A percentile compares a stretch with the other conserved stretches of the same genome.
These are phyloP conservation scores for Apostichopus californicus DNA, from an alignment of 35 echinoderm and acorn worm species.

Conservation along the genomic window DNA sequence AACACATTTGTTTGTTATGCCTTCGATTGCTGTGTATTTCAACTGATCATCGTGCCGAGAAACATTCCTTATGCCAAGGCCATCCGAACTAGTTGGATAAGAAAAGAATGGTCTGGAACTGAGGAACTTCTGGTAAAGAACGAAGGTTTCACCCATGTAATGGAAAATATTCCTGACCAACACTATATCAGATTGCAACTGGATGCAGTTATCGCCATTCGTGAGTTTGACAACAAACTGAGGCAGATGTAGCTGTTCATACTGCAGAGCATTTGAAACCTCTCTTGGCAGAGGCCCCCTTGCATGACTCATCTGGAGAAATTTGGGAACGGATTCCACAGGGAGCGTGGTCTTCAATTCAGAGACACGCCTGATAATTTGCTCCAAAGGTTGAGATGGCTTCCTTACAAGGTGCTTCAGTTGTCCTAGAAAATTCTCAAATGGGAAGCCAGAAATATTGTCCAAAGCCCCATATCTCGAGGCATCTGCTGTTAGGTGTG, in stretches of 20 bases:
- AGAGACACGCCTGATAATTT: slow-evolving; percentile 18
- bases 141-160: neutral
- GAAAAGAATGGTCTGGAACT: neutral
- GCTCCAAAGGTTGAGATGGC: neutral
- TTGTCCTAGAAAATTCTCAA: slow-evolving; percentile 5
- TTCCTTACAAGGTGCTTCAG: neutral
- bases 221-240: neutral
- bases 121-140: neutral
- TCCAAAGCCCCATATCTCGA: slow-evolving; percentile 25
- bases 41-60: too few species aligned
- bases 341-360: neutral
- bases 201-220: slow-evolving; percentile 24
- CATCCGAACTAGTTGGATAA: neutral
- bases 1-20: neutral
- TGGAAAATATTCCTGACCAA: neutral
- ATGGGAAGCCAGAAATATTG: slow-evolving; percentile 1
- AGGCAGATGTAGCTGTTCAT: neutral
- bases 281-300: neutral
- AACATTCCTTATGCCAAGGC: neutral
- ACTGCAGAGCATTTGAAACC: neutral
- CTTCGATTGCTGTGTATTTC: neutral
- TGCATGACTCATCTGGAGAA: neutral
- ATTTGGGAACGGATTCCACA: neutral
- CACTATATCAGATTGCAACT: neutral
- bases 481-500: slow-evolving; percentile 52